Conservation (phyloP, 2,888 invertebrate species). For the Hypomecis punctinalis region DNA sequence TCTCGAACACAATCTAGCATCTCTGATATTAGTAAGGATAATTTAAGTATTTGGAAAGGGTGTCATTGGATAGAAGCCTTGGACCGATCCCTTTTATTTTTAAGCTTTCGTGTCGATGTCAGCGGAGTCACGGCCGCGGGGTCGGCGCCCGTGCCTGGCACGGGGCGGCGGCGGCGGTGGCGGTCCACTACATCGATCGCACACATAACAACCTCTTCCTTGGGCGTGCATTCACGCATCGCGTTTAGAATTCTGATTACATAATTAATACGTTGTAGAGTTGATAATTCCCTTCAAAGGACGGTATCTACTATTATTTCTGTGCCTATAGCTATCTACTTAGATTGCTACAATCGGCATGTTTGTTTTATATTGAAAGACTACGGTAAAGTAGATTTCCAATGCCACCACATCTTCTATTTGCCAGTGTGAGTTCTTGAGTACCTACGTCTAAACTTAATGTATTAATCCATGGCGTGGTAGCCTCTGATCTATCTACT, state of each 20-base stretch:
- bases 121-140: not conserved
- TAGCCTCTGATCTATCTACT: too few species aligned
- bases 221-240: slow-evolving; percentile 11
- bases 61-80: slow-evolving; percentile 34
- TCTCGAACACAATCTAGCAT: not conserved
- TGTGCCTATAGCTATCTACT: not conserved
- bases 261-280: not conserved
- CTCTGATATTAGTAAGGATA: not conserved
- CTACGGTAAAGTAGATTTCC: too few species aligned
- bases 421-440: too few species aligned
- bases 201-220: slow-evolving; percentile 10
- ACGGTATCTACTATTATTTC: not conserved
- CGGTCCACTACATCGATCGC: slow-evolving; percentile 12
- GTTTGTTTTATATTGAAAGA: too few species aligned
- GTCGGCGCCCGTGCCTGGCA: slow-evolving; percentile 38
- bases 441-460: too few species aligned
- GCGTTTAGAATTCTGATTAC: slow-evolving; percentile 7
- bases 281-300: not conserved
- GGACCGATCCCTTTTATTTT: slow-evolving; percentile 32
- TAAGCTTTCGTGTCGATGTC: not conserved
- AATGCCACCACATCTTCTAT: too few species aligned
- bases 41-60: slow-evolving; percentile 11
- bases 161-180: slow-evolving; percentile 9
- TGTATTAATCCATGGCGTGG: too few species aligned
- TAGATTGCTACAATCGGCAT: too few species aligned